phyloP scores from a whole-genome alignment of 2,888 invertebrate genomes.

The Scrobipalpa atriplicella region DNA sequence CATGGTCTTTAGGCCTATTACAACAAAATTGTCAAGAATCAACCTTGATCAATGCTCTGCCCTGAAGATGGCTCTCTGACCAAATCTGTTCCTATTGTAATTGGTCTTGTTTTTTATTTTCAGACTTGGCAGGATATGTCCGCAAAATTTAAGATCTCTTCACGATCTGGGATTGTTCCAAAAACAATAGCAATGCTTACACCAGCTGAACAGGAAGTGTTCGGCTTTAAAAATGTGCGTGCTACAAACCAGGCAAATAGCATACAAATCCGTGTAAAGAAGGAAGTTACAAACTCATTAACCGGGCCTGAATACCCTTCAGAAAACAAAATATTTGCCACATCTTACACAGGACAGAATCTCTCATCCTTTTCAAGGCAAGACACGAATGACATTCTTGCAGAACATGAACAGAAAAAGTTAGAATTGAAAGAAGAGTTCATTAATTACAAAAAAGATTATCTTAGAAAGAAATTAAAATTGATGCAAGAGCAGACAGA shows the following conservation, averaged over 20 bases:
- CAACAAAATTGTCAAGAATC: no score
- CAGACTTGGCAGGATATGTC: constrained; percentile 7
- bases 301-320: not conserved
- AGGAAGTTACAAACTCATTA: not conserved
- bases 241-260: not conserved
- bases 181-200: not conserved
- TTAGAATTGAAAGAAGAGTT: constrained; percentile 70
- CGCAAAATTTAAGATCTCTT: not conserved
- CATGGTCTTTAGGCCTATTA: no score
- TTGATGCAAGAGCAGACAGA: constrained; percentile 70
- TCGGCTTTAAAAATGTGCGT: not conserved
- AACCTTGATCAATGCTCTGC: no score
- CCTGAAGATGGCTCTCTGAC: no score
- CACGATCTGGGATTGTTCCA: not conserved
- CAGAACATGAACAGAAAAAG: constrained; percentile 65
- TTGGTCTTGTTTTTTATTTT: not conserved
- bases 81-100: not conserved
- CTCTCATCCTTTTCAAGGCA: constrained; percentile 45
- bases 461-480: constrained; percentile 67
- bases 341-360: not conserved
- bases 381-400: constrained; percentile 60
- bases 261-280: not conserved
- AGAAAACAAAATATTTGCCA: not conserved
- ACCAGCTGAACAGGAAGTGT: not conserved
- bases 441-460: constrained; percentile 71